Base-by-base conservation (phyloP, 2,888 invertebrate genomes). In the Villa cingulata region DNA sequence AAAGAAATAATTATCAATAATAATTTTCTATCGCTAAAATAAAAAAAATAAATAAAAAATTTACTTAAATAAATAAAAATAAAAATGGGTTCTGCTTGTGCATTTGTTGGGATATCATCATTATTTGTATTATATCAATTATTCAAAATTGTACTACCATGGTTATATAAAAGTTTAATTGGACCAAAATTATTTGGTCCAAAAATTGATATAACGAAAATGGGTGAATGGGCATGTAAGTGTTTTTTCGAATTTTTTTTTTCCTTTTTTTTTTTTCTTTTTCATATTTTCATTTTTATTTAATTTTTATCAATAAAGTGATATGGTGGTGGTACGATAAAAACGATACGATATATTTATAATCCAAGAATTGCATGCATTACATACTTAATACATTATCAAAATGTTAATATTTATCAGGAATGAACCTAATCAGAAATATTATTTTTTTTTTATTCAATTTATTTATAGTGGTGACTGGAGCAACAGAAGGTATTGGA, bases 401-500 rank as follows among this genome's bases (percentile, higher is more conserved):
- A n/a, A n/a, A n/a, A n/a, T n/a, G n/a, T n/a, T n/a, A n/a, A n/a
- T n/a, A n/a, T n/a, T n/a, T n/a, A n/a, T n/a, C n/a, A n/a, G n/a
- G n/a, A 6, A 27, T 27, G 27, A 1, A 27, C 27, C 27, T 27
- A 27, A 6, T 9, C 27, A 27, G 27, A 9, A n/a, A n/a, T n/a
- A n/a, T n/a, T n/a, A n/a, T n/a, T n/a, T n/a, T n/a, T n/a, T n/a
- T n/a, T n/a, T n/a, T n/a, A n/a, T n/a, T n/a, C n/a, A n/a, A n/a
- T n/a, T n/a, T n/a, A n/a, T 38, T 29, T 81, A 41, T 72, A 86
- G 87, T 91, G 58, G 72, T 91, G 15, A 91, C 91, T 16, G 91
- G 91, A 14, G 80, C 85, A 15, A 90, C 90, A 1, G 90, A 90
- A 72, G 91, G 91, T 4, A 81, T 92, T 52, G 91, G 91, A 53